A percentile compares a stretch with the other conserved stretches of the same genome.
phyloP scores from a whole-genome alignment of 1,140 invertebrate species.

The Augochlora pura region DNA sequence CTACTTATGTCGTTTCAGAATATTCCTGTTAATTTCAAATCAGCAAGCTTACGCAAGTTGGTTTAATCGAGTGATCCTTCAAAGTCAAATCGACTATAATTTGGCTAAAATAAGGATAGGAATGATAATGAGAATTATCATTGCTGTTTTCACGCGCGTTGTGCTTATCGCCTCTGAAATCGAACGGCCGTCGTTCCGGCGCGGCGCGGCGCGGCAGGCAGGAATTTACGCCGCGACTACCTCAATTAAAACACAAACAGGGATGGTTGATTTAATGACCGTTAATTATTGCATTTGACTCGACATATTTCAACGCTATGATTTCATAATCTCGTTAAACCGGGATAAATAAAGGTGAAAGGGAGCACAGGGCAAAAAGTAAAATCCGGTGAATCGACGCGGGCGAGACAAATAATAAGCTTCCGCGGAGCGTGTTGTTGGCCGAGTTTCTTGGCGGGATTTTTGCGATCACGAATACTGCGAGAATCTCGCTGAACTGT shows the following conservation, averaged over 20 bases:
- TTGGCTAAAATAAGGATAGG: background rate
- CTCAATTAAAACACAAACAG: conserved; percentile 18
- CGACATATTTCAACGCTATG: conserved; percentile 7
- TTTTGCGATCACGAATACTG: background rate
- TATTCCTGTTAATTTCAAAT: background rate
- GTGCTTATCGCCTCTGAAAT: background rate
- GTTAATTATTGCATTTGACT: conserved; percentile 14
- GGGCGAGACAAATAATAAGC: background rate
- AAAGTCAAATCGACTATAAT: background rate
- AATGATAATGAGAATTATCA: conserved; percentile 10
- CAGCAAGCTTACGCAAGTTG: background rate
- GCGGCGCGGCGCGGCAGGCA: too few relatives aligned
- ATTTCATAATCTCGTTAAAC: conserved; percentile 14
- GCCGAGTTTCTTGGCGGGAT: background rate
- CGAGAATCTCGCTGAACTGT: conserved; percentile 6
- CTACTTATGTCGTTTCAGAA: too few relatives aligned
- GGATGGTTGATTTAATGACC: conserved; percentile 9
- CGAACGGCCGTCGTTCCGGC: background rate
- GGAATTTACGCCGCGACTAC: background rate
- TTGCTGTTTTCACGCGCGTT: too few relatives aligned
- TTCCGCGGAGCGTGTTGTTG: background rate
- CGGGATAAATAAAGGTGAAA: background rate
- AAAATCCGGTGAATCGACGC: background rate
- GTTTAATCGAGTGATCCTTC: conserved; percentile 10
- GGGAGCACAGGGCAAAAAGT: background rate